These are phyloP conservation scores for Macropus fuliginosus DNA, from an alignment of 2,797 vertebrate species.

Conservation along the genomic window DNA sequence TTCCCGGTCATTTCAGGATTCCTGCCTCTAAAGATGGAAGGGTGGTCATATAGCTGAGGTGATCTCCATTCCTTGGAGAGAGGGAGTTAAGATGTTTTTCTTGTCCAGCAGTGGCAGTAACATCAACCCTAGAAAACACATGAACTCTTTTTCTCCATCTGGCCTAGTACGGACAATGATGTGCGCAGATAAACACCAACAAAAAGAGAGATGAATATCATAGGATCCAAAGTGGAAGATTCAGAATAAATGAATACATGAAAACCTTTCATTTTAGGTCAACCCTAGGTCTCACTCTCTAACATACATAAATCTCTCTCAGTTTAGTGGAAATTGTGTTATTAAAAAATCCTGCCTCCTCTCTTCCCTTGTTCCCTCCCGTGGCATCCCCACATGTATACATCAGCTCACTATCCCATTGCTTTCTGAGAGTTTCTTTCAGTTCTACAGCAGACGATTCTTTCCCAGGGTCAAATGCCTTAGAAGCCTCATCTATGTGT, in stretches of 20 bases:
- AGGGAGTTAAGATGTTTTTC: background rate
- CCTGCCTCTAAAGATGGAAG: background rate
- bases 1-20: background rate
- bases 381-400: background rate
- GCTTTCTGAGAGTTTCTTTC: background rate
- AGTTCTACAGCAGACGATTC: background rate
- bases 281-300: background rate
- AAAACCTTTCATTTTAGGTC: background rate
- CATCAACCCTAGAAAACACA: background rate
- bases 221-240: background rate
- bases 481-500: background rate
- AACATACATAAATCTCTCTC: background rate
- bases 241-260: background rate
- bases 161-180: background rate
- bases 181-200: background rate
- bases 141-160: constrained; percentile 1
- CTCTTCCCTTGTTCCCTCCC: background rate
- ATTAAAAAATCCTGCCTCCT: background rate
- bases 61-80: constrained; percentile 3
- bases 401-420: background rate
- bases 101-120: background rate
- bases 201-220: background rate
- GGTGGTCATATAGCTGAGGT: background rate
- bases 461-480: background rate
- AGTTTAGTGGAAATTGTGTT: background rate